Evolutionary conservation across 2,888 invertebrate genomes (phyloP).

Genomic region (Campoletis raptor): DNA sequence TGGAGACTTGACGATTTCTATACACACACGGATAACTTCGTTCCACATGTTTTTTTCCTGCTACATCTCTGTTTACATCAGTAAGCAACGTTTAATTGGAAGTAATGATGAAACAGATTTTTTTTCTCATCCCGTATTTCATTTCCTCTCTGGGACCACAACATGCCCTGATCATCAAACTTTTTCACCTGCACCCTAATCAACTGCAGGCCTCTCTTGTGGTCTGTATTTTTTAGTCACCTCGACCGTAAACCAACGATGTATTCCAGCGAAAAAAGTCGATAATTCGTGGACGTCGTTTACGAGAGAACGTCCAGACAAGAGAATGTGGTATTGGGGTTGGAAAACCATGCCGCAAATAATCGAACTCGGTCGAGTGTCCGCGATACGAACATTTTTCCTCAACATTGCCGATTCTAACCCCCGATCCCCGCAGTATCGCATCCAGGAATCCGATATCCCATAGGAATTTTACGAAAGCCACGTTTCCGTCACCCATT

Average conservation of each 20-base stretch:
- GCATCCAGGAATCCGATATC: conserved; percentile 43
- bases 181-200: conserved; percentile 7
- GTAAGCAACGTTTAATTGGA: conserved; percentile 56
- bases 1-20: conserved; percentile 1
- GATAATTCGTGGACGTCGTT: conserved; percentile 57
- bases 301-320: conserved; percentile 30
- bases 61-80: conserved; percentile 55
- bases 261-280: conserved; percentile 42
- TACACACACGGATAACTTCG: background rate
- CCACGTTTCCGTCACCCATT: conserved; percentile 21
- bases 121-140: conserved; percentile 19
- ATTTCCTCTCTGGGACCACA: conserved; percentile 2
- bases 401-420: conserved; percentile 9
- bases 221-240: conserved; percentile 11
- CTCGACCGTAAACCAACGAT: conserved; percentile 4
- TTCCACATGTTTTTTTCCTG: conserved; percentile 25
- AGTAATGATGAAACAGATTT: conserved; percentile 51
- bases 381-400: conserved; percentile 55
- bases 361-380: conserved; percentile 56
- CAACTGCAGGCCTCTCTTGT: conserved; percentile 7
- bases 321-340: conserved; percentile 9
- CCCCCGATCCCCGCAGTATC: background rate
- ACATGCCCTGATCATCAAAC: background rate
- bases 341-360: conserved; percentile 40
- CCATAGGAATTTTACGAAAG: conserved; percentile 53